These are phyloP conservation scores for Ennomos quercinarius DNA, from an alignment of 2,888 invertebrate species.

Conservation along the genomic window DNA sequence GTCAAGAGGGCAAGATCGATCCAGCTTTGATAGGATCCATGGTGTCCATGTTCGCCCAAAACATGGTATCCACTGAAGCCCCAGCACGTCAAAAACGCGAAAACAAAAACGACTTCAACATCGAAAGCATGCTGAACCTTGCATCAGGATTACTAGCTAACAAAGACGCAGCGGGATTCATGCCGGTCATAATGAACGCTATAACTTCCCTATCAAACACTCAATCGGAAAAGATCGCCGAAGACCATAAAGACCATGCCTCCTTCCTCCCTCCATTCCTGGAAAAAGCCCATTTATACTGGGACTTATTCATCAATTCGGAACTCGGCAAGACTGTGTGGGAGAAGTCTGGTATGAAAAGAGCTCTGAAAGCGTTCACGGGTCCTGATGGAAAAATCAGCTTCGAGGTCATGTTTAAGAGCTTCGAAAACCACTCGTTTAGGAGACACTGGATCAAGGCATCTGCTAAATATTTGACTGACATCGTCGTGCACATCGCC, in stretches of 20 bases:
- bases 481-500: slow-evolving; percentile 89
- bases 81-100: slow-evolving; percentile 63
- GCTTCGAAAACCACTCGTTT: slow-evolving; percentile 92
- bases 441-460: slow-evolving; percentile 92
- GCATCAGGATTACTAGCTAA: slow-evolving; percentile 84
- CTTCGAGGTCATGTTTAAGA: slow-evolving; percentile 90
- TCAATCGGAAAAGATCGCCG: slow-evolving; percentile 85
- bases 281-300: slow-evolving; percentile 88
- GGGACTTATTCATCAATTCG: slow-evolving; percentile 92
- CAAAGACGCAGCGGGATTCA: slow-evolving; percentile 72
- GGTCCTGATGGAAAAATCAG: slow-evolving; percentile 89
- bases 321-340: slow-evolving; percentile 91
- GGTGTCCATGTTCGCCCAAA: slow-evolving; percentile 78
- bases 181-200: slow-evolving; percentile 89
- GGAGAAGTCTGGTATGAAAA: slow-evolving; percentile 90
- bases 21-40: slow-evolving; percentile 81
- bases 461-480: slow-evolving; percentile 90
- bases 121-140: slow-evolving; percentile 82
- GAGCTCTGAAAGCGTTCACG: slow-evolving; percentile 88
- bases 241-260: slow-evolving; percentile 89
- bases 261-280: slow-evolving; percentile 89
- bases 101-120: slow-evolving; percentile 73
- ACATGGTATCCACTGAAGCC: slow-evolving; percentile 60
- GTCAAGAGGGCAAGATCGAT: slow-evolving; percentile 85
- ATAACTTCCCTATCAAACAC: slow-evolving; percentile 86